Base-by-base conservation (phyloP, 2,797 vertebrate species). In the Scolopax bukidnonensis region DNA sequence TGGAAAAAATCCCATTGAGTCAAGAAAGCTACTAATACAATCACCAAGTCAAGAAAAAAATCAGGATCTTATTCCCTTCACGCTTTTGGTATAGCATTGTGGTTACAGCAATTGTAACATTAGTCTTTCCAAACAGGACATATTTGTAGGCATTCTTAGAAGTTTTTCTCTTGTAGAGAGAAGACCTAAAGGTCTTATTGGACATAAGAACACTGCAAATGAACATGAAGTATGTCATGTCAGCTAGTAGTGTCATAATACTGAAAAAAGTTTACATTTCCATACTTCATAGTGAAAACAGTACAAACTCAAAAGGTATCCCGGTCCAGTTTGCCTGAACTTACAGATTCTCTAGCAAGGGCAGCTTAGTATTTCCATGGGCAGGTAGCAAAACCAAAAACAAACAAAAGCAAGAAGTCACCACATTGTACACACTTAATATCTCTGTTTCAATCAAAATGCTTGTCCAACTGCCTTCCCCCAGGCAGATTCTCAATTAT, bases 161-260 rank as follows among this genome's bases (percentile, higher is more conserved):
- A 95, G 88, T 97, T 97, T 98, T 98, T 98, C 98, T 99, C 98
- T 99, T 98, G 97, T 97, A 99, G 98, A 99, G 98, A 98, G 96
- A 97, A 98, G 98, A 98, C 98, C 98, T 98, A 98, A 98, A 97
- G 98, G 98, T 98, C 98, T 98, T 96, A 96, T 4, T 4, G 1
- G 93, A 98, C 96, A 96, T 96, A 97, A 77, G 97, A 98, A 97
- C 97, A 98, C 97, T 97, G 98, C 80, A 96, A 96, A 83, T 91
- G 74, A 92, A 88, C 88, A 75, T 84, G 59, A 95, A 94, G 30
- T 33, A 60, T 53, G 91, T 96, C 86, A 77, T 9, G 4, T 78
- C 82, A 81, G 94, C 93, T 80, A 83, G 82, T 86, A 96, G 92
- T 83, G 93, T 96, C 87, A 11, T 96, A 98, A 98, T 96, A 98